Base-by-base conservation (phyloP, 1,140 invertebrate genomes). In the Drosophila nikananu region DNA sequence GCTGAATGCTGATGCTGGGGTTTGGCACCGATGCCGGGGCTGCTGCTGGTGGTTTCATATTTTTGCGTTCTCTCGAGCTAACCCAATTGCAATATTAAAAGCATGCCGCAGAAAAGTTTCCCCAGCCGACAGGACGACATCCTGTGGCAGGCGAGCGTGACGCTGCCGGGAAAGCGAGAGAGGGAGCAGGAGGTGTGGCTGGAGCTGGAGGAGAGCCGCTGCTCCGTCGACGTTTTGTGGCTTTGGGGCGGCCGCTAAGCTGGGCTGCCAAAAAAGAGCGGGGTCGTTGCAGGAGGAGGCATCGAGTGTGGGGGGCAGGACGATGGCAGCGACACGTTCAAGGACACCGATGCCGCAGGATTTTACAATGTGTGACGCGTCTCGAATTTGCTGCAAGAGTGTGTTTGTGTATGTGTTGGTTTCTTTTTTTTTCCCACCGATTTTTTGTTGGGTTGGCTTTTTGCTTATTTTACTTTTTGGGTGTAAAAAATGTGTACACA, bases 51-150 rank as follows among this genome's bases (percentile, higher is more conserved):
- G 63, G 65, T 78, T 78, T 78, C 75, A 78, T 80, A 77, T 68
- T 68, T 61, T 70, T 78, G 37, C 39, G 63, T 25, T 77, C 58
- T 71, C 41, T 52, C 51, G 42, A 58, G 65, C 70, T 78, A 84
- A 83, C 78, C 84, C 84, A 89, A 87, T 87, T 87, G 84, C 84
- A 87, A 87, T 87, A 87, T 89, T 90, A 87, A 87, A 87, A 87
- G 86, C 81, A 79, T 81, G 73, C 66, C 51, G 54, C 63, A 81
- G 70, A 75, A 84, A 83, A 80, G 60, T 86, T 82, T 80, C 65
- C 75, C 48, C 42, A 87, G 65, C 46, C 71, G 66, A 57, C 54
- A 57, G 54, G 60, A 72, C 83, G 71, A 83, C 84, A 87, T 68
- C 65, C 61, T 71, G 67, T 83, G 77, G 62, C 84, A 89, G 66